Base-by-base conservation (phyloP, 2,797 vertebrate genomes). In the Chloroceryle inda region DNA sequence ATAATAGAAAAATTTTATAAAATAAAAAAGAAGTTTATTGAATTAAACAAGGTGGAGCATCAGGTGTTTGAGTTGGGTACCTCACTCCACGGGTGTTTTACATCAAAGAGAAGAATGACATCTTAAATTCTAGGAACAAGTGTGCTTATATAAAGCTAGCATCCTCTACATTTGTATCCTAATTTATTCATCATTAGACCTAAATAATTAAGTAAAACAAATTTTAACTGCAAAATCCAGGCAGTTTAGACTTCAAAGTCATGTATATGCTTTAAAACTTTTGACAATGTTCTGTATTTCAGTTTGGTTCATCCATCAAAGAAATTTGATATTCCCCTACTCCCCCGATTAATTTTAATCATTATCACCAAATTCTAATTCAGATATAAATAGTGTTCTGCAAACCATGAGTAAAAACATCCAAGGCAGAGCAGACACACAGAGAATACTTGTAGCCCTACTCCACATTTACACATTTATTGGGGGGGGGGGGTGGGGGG, bases 221-320 rank as follows among this genome's bases (percentile, higher is more conserved):
- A 31, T 72, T 64, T 33, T 31, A 72, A 72, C 15, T 68, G 37
- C 33, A n/a, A 76, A 92, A 58, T 69, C 26, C 31, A 17, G 22
- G 16, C 38, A 31, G 18, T 58, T 72, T 38, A 76, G 33, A 22
- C 16, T 64, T 92, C 19, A 2, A 27, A 9, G 5, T 66, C 24
- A 11, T 23, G 4, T 26, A 4, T 11, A 8, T 38, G 40, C 15
- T 92, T 84, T 55, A 45, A 59, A 82, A 40, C 17, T 31, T 79
- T 29, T 29, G 17, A 27, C 3, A 10, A 1, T n/a, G 9, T 52
- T 5, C 24, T 53, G 0, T n/a, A 42, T 37, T 77, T 45, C 23
- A 80, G 19, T 44, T 8, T 73, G 37, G 33, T 62, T 38, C 16
- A 45, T 45, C 45, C 45, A 22, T 20, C 22, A 21, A 22, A 45